Conservation (phyloP, 2,888 invertebrate genomes). For the Noctuana brunneofusca region DNA sequence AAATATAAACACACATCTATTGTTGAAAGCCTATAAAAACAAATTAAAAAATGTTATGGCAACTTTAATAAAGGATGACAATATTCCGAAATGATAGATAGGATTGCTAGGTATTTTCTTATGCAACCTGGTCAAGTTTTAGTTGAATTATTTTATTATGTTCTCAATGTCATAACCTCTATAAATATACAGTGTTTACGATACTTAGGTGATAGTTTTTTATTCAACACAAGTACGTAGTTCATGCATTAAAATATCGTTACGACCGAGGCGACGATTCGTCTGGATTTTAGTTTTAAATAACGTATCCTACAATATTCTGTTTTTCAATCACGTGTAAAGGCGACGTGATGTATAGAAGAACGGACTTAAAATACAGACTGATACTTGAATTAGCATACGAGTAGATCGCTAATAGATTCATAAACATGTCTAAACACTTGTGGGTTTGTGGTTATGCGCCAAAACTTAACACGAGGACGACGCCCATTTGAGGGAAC, state of each 20-base stretch:
- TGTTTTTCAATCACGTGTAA: constrained; percentile 21
- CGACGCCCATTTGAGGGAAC: background rate
- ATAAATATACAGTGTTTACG: constrained; percentile 6
- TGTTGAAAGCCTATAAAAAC: background rate
- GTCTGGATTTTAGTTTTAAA: constrained; percentile 28
- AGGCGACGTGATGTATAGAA: constrained; percentile 19
- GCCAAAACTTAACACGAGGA: constrained; percentile 5
- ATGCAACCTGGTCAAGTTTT: background rate
- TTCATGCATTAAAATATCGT: constrained; percentile 29
- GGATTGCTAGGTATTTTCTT: no score
- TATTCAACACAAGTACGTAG: constrained; percentile 10
- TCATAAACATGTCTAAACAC: constrained; percentile 31
- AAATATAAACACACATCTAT: background rate
- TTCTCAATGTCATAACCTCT: constrained; percentile 26
- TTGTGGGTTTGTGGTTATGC: constrained; percentile 5
- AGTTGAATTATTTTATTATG: background rate
- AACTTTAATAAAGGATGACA: no score
- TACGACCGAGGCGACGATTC: constrained; percentile 26
- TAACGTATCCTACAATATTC: constrained; percentile 28
- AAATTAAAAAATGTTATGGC: no score
- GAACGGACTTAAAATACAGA: constrained; percentile 21
- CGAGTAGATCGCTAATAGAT: constrained; percentile 30
- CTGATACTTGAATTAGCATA: constrained; percentile 26
- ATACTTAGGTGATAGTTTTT: constrained; percentile 7
- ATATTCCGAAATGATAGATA: no score